phyloP scores from a whole-genome alignment of 1,140 invertebrate genomes.

The Cardiocondyla obscurior region DNA sequence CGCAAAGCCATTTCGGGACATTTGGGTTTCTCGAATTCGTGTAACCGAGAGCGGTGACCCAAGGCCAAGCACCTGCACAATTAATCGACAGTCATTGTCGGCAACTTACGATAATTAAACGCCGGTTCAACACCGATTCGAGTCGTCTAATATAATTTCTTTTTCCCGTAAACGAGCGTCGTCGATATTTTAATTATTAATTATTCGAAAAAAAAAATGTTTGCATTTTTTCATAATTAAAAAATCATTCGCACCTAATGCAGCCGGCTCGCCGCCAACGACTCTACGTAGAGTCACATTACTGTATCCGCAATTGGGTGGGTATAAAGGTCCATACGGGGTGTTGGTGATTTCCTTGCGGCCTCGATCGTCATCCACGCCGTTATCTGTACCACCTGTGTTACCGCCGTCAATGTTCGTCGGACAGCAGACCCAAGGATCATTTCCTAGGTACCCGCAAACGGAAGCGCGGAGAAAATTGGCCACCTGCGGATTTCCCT shows the following conservation, averaged over 20 bases:
- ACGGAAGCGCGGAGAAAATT: conserved; percentile 83
- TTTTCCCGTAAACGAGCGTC: neutral
- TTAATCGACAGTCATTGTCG: conserved; percentile 85
- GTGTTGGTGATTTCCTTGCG: neutral
- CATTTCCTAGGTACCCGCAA: conserved; percentile 83
- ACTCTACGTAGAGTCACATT: conserved; percentile 65
- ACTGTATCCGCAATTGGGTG: conserved; percentile 75
- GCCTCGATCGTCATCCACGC: neutral
- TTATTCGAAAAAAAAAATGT: too few relatives aligned
- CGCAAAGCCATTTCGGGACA: conserved; percentile 87
- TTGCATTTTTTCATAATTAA: neutral
- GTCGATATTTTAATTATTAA: neutral
- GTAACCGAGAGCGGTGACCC: conserved; percentile 77
- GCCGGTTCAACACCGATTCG: neutral
- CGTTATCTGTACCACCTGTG: neutral
- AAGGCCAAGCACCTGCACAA: conserved; percentile 86
- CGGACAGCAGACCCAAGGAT: conserved; percentile 85
- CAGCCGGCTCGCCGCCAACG: conserved; percentile 72
- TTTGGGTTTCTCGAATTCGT: conserved; percentile 16
- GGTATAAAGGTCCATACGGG: conserved; percentile 47
- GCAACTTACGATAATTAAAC: conserved; percentile 34
- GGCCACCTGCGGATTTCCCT: conserved; percentile 64
- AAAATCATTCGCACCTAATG: conserved; percentile 67
- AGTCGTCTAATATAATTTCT: neutral
- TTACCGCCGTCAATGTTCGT: neutral